Base-by-base conservation (phyloP, 2,888 invertebrate genomes). In the Andrena haemorrhoa region DNA sequence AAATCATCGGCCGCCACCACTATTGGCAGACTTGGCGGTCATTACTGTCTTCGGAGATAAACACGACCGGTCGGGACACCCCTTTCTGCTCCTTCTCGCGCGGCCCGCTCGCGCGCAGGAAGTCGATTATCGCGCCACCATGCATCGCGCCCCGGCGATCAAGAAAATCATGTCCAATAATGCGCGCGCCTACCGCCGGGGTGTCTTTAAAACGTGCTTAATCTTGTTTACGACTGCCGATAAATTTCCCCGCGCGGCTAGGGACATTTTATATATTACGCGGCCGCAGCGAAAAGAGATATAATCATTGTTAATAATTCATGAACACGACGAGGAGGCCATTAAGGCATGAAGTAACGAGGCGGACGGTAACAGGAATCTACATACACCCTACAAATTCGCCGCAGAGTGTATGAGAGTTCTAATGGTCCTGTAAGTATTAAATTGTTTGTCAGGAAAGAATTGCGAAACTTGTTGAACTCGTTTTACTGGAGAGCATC, bases 111-210 rank as follows among this genome's bases (percentile, higher is more conserved):
- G 78, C 41, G 58, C 78, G 78, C 83, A 83, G 83, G 83, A 83
- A 83, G 83, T 83, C 71, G 78, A 83, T 83, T 83, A 83, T 83
- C 83, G 78, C 83, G 58, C 75, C 83, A 69, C 74, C 78, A 63
- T 75, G 68, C 74, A 78, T 70, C 73, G 66, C 31, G 66, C 56
- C 60, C 51, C 74, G 74, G 26, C 56, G 49, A 83, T 83, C 72
- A 77, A 83, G 83, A 82, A 83, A 83, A 83, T 83, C 70, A 73
- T 83, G 69, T 69, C 73, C 77, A 83, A 83, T 83, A 77, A 83
- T 49, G 60, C 53, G 83, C 76, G 47, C 76, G 63, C 76, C 51
- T 51, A 70, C 33, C 68, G 41, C 49, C 51, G 66, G 29, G n/a
- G 66, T 8, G 65, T 68, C 58, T 75, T 72, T 71, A 75, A 75